phyloP scores from a whole-genome alignment of 2,797 vertebrate species.

The Cryptoblepharus egeriae region DNA sequence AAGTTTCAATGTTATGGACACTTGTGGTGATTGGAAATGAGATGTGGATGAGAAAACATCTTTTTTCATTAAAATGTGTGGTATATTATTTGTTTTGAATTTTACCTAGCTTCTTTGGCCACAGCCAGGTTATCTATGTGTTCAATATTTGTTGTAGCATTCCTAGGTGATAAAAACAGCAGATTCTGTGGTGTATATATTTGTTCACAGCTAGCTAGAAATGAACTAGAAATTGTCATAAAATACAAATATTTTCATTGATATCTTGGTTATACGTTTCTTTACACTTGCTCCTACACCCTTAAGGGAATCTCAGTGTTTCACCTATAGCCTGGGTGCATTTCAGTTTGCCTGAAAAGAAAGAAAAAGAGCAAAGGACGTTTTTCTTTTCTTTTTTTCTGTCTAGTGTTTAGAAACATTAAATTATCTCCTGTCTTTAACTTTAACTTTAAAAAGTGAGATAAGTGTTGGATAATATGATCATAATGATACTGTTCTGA shows the following conservation, averaged over 20 bases:
- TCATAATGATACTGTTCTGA: constrained; percentile 8
- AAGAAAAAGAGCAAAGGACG: fast-evolving
- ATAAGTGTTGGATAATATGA: background rate
- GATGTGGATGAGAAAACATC: background rate
- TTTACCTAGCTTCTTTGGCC: background rate
- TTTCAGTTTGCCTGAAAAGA: background rate
- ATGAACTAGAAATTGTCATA: constrained; percentile 12
- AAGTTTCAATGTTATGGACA: background rate
- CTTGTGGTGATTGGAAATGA: background rate
- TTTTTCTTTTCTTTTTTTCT: fast-evolving
- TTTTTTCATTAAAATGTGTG: constrained; percentile 9
- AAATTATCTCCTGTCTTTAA: background rate
- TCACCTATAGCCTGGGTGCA: background rate
- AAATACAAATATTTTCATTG: background rate
- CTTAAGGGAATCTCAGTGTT: background rate
- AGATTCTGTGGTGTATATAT: background rate
- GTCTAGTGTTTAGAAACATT: background rate
- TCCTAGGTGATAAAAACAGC: background rate
- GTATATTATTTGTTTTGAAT: background rate
- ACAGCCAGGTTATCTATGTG: background rate
- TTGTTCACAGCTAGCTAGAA: background rate
- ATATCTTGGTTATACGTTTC: background rate
- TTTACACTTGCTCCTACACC: background rate
- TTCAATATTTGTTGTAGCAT: background rate
- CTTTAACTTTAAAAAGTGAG: background rate